These are phyloP conservation scores for Dryadula phaetusa DNA, from an alignment of 2,888 invertebrate genomes.

Conservation along the genomic window DNA sequence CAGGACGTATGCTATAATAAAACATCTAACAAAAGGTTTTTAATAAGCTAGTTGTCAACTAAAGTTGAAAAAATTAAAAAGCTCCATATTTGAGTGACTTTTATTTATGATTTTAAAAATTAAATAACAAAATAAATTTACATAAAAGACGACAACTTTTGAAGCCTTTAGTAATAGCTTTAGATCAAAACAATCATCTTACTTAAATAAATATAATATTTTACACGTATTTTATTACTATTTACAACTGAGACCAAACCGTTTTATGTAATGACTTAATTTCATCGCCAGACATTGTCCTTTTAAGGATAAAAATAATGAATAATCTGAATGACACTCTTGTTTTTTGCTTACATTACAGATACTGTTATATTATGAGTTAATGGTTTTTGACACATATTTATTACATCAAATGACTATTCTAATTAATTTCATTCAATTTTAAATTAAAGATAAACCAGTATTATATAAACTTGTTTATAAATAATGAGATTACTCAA, in stretches of 20 bases:
- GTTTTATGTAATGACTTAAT: constrained; percentile 16
- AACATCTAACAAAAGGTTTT: too few species aligned
- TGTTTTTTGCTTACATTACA: background rate
- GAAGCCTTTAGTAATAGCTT: constrained; percentile 29
- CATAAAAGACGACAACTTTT: constrained; percentile 26
- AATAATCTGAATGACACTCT: background rate
- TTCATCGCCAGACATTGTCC: constrained; percentile 5
- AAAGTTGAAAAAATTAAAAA: background rate
- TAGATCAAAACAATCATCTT: constrained; percentile 31
- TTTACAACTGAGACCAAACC: constrained; percentile 24
- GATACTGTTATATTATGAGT: constrained; percentile 5
- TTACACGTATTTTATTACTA: constrained; percentile 33
- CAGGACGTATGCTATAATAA: too few species aligned
- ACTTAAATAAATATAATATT: constrained; percentile 37
- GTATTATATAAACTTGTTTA: background rate
- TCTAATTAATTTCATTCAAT: constrained; percentile 4
- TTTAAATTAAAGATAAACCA: background rate
- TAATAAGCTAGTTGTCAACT: too few species aligned
- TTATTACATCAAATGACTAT: constrained; percentile 6
- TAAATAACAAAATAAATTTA: constrained; percentile 48
- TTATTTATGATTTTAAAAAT: constrained; percentile 48
- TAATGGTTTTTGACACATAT: constrained; percentile 13
- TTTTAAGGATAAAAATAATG: background rate
- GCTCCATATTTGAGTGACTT: constrained; percentile 22
- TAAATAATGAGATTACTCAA: constrained; percentile 10